Conservation (phyloP, 1,140 invertebrate species). For the Galendromus occidentalis region DNA sequence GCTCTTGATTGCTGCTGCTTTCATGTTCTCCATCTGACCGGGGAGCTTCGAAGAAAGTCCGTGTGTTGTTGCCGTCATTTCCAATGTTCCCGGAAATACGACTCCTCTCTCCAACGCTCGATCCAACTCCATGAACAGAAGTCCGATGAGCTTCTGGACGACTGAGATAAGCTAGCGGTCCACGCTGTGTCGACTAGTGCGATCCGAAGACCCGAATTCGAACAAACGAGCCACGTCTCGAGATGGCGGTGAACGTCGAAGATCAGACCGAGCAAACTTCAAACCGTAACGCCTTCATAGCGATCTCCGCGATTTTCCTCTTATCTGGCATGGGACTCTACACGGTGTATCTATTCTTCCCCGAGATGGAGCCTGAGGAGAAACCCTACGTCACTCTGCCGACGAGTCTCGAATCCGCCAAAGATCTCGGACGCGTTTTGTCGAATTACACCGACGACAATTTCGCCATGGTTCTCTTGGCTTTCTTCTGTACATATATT, state of each 20-base stretch:
- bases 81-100: no score
- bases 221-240: neutral
- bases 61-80: no score
- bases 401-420: slow-evolving; percentile 82
- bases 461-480: slow-evolving; percentile 70
- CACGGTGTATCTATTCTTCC: neutral
- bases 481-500: slow-evolving; percentile 78
- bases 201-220: neutral
- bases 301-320: neutral
- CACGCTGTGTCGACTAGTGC: no score
- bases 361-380: neutral
- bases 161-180: no score
- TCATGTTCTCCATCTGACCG: no score
- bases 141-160: no score
- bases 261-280: slow-evolving; percentile 9
- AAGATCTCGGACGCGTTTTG: slow-evolving; percentile 71
- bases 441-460: slow-evolving; percentile 84
- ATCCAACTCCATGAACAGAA: no score
- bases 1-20: no score
- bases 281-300: neutral
- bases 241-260: slow-evolving; percentile 12
- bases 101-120: no score
- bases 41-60: no score
- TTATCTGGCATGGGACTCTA: neutral
- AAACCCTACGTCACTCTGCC: slow-evolving; percentile 38